Conservation (phyloP, 2,113 vertebrate species). For the Peromyscus maniculatus region DNA sequence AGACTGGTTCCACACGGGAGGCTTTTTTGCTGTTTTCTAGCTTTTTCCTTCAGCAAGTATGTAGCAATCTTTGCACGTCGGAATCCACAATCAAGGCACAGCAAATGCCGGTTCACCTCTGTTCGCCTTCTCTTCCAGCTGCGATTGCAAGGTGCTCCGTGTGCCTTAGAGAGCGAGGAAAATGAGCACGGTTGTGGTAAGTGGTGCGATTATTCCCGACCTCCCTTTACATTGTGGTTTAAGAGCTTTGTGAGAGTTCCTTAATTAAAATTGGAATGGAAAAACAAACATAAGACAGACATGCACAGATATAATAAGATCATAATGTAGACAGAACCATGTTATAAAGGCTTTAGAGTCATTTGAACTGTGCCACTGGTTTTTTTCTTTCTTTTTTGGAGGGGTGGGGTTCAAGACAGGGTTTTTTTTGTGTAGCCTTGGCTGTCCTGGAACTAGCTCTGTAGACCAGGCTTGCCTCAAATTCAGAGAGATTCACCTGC, state of each 20-base stretch:
- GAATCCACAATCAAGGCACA: not conserved
- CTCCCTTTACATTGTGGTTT: not conserved
- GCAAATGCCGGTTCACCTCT: too few species aligned
- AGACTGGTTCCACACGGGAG: not conserved
- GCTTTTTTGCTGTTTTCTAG: not conserved
- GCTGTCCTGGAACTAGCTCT: not conserved
- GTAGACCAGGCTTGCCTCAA: not conserved
- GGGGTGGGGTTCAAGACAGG: not conserved
- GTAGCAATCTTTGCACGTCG: not conserved
- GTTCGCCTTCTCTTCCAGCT: not conserved
- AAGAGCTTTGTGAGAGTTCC: not conserved
- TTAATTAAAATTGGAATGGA: not conserved
- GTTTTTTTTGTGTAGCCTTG: not conserved
- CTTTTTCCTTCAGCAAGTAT: not conserved
- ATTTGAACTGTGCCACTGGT: not conserved
- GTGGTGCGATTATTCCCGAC: not conserved
- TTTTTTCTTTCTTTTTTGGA: not conserved
- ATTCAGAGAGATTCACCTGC: not conserved
- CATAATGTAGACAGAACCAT: not conserved
- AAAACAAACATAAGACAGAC: not conserved
- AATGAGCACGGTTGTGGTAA: conserved; percentile 21
- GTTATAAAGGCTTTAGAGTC: not conserved
- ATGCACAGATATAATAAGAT: not conserved
- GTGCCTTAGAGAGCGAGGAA: not conserved
- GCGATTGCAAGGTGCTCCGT: not conserved